These are phyloP conservation scores for Synanceia verrucosa DNA, from an alignment of 2,797 vertebrate species.

Conservation along the genomic window DNA sequence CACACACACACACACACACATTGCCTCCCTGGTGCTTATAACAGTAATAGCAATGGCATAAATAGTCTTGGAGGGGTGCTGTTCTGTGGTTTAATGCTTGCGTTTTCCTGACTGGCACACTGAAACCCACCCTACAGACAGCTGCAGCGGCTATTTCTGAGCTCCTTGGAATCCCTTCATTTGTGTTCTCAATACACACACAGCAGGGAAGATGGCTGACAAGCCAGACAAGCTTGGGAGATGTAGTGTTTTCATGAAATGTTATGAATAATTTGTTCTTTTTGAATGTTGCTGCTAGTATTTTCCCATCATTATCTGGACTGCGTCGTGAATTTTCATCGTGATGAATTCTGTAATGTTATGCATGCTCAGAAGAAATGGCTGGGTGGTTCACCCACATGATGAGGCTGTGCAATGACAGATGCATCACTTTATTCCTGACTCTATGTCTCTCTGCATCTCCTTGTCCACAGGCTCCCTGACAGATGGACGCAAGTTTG, in stretches of 20 bases:
- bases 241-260: neutral
- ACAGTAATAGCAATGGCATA: constrained; percentile 38
- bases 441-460: neutral
- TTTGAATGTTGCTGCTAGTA: neutral
- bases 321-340: neutral
- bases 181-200: constrained; percentile 45
- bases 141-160: constrained; percentile 68
- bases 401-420: neutral
- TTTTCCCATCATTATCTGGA: neutral
- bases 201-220: constrained; percentile 37
- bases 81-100: constrained; percentile 42
- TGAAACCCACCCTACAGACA: constrained; percentile 57
- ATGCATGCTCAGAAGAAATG: neutral
- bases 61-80: constrained; percentile 40
- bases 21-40: constrained; percentile 41
- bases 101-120: constrained; percentile 37
- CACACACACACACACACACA: neutral
- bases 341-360: neutral
- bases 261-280: neutral
- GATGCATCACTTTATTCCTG: neutral
- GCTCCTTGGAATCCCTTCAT: constrained; percentile 59
- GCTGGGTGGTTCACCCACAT: neutral
- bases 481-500: constrained; percentile 91
- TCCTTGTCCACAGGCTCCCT: constrained; percentile 83
- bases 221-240: constrained; percentile 14